Evolutionary conservation across 2,888 invertebrate genomes (phyloP), one percentile per base, ranked within the genome.

Genomic region (Himalopsyche anomala): DNA sequence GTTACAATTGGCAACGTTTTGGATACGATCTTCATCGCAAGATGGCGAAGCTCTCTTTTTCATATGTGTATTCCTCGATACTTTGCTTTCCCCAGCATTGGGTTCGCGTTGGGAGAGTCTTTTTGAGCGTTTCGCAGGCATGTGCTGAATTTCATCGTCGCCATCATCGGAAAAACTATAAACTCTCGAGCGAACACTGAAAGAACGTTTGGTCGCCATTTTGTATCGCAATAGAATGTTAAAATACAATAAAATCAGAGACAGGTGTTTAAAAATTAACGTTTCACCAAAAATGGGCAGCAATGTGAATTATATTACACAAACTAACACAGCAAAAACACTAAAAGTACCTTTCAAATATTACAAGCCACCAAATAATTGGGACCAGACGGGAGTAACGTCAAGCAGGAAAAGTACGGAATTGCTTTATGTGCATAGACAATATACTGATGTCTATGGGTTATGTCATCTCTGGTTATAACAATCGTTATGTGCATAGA

Each of bases 201-300:
- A 40, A 51, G 42, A 80, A 85, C 85, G 85, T 85, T 85, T 85
- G 45, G 81, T n/a, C 38, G 85, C 85, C 85, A 85, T 85, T 51
- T 83, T 85, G 80, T 19, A 12, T 28, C 36, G 36, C 79, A 79
- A 69, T 40, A 8, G n/a, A 40, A 82, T 82, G 36, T 55, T 51
- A 36, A 55, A 62, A 55, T 40, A 56, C 40, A n/a, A 11, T 11
- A 17, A 0, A 62, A 62, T 19, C 62, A 12, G n/a, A 4, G n/a
- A 62, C 28, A 69, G 45, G 11, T 11, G 15, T 15, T 15, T 15
- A 3, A 6, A 40, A 45, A 45, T 5, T 1, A 15, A 5, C 5
- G 5, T 51, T 15, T 8, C 3, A 15, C 51, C 15, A 51, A 15
- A 51, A 51, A 12, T 51, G 9, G 9, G 0, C 51, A 15, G 51